These are phyloP conservation scores for Loris lydekkerianus DNA, from an alignment of 2,797 vertebrate species.

Conservation along the genomic window DNA sequence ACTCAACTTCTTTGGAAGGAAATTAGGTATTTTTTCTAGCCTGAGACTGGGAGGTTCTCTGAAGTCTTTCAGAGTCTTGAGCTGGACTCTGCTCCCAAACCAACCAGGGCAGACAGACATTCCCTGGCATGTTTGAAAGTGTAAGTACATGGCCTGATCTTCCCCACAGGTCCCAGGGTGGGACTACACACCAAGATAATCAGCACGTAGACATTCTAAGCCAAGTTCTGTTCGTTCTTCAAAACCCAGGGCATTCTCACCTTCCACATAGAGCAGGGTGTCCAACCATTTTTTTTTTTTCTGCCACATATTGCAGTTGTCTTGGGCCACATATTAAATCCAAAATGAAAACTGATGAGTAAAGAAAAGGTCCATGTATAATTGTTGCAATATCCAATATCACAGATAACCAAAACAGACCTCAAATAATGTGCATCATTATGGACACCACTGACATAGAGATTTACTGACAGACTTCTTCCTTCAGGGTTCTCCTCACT, in stretches of 20 bases:
- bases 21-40: not conserved
- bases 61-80: not conserved
- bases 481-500: not conserved
- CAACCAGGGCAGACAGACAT: not conserved
- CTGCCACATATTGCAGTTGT: too few relatives aligned
- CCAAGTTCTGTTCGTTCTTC: not conserved
- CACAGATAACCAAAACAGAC: too few relatives aligned
- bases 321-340: too few relatives aligned
- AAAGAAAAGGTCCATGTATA: too few relatives aligned
- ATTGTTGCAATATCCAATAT: too few relatives aligned
- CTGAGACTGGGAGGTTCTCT: not conserved
- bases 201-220: not conserved
- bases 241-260: not conserved
- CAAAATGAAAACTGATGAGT: too few relatives aligned
- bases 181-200: too few relatives aligned
- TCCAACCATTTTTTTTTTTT: too few relatives aligned
- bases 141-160: not conserved
- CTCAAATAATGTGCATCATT: too few relatives aligned
- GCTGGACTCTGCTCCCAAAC: not conserved
- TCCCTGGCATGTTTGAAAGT: not conserved
- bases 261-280: not conserved
- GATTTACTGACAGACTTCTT: not conserved
- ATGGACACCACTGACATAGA: not conserved
- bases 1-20: constrained; percentile 1
- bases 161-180: not conserved